phyloP scores from a whole-genome alignment of 2,113 vertebrate species.

The Rhagologus leucostigma region DNA sequence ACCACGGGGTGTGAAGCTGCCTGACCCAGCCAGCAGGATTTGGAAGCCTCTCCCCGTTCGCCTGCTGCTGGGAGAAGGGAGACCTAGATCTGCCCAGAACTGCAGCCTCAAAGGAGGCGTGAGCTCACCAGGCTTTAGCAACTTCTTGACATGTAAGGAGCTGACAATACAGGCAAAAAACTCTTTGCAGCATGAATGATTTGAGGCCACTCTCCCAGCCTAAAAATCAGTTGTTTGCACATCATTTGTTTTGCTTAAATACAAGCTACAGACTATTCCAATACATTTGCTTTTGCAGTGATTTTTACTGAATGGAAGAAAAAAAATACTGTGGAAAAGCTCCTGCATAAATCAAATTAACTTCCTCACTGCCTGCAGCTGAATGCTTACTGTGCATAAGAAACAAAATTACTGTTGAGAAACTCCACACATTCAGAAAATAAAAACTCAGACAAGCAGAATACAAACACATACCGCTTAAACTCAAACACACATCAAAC shows the following conservation, averaged over 20 bases:
- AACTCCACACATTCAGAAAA: background rate
- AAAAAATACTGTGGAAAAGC: background rate
- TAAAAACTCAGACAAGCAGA: conserved; percentile 9
- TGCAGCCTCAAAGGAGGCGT: background rate
- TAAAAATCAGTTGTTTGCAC: background rate
- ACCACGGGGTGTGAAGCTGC: background rate
- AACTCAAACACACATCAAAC: conserved; percentile 14
- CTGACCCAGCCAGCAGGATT: background rate
- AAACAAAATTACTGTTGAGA: conserved; percentile 40
- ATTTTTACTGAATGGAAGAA: conserved; percentile 3
- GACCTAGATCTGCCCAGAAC: background rate
- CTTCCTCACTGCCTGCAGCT: conserved; percentile 23
- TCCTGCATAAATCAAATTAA: conserved; percentile 32
- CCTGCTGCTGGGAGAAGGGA: background rate
- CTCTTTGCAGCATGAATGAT: background rate
- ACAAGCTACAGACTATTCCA: background rate
- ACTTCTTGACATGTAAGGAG: background rate
- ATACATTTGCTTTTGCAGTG: background rate
- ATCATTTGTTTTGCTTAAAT: background rate
- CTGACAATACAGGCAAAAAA: background rate
- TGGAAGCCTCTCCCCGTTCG: background rate
- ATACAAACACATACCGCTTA: conserved; percentile 39
- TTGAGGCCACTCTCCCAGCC: background rate
- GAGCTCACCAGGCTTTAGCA: background rate
- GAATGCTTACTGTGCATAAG: conserved; percentile 46